Percentiles rank a stretch among this genome's conserved stretches.
phyloP scores from a whole-genome alignment of 2,113 vertebrate genomes.

The Nannobrachium achirus region DNA sequence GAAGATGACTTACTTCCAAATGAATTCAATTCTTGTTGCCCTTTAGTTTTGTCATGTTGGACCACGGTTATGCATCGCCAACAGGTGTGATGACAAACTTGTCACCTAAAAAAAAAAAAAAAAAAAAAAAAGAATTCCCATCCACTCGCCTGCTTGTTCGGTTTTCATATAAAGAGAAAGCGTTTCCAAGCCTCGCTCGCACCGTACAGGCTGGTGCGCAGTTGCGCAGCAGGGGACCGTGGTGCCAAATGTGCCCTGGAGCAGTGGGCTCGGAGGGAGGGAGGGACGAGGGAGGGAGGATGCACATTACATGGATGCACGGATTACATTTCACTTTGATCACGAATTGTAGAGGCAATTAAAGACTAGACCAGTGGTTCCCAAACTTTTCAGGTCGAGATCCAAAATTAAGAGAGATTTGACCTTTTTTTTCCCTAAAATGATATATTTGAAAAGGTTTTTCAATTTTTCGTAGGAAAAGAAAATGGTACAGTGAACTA shows the following conservation, averaged over 20 bases:
- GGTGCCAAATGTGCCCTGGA: constrained; percentile 64
- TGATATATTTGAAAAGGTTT: no score
- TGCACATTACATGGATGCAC: no score
- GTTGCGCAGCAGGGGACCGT: constrained; percentile 46
- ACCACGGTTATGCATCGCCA: no score
- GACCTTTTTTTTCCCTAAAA: no score
- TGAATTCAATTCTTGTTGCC: constrained; percentile 29
- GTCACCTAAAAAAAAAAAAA: neutral
- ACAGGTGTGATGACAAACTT: constrained; percentile 4
- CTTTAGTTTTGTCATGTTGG: constrained; percentile 45
- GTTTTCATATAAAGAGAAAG: constrained; percentile 38
- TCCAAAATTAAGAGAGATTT: no score
- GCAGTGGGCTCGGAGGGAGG: constrained; percentile 36
- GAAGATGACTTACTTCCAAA: constrained; percentile 27
- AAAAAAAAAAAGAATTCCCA: neutral
- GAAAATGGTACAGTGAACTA: no score
- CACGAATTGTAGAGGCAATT: no score
- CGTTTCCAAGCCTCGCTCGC: constrained; percentile 23
- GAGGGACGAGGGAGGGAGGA: constrained; percentile 40
- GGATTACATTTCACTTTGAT: no score
- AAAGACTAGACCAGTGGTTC: no score
- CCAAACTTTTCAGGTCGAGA: no score
- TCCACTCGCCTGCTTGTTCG: constrained; percentile 24
- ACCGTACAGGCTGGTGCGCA: constrained; percentile 50
- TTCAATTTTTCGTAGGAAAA: no score